A percentile compares a stretch with the other conserved stretches of the same genome.
Evolutionary conservation across 2,888 invertebrate genomes (phyloP).

Genomic region (Drosophila mettleri): DNA sequence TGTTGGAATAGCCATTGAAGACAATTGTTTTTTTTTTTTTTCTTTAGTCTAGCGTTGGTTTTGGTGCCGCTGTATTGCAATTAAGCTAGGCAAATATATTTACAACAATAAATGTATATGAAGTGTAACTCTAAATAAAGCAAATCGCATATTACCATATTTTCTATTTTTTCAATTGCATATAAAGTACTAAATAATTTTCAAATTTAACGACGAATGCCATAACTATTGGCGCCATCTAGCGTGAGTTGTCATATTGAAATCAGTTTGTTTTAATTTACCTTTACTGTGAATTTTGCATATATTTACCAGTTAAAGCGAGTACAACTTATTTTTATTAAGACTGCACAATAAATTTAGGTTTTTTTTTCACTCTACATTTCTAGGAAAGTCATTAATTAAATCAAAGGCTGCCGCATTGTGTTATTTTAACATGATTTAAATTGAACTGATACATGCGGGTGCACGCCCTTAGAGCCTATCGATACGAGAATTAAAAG

Average conservation of each 20-base stretch:
- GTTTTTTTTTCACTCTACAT: no score
- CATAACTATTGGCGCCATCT: background rate
- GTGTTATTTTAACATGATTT: background rate
- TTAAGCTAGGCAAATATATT: conserved; percentile 26
- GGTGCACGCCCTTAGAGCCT: background rate
- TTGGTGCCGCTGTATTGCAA: conserved; percentile 39
- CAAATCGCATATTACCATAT: background rate
- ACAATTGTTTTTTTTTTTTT: conserved; percentile 6
- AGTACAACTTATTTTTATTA: background rate
- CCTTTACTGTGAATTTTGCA: background rate
- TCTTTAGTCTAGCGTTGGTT: no score
- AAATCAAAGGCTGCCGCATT: background rate
- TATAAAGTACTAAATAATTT: background rate
- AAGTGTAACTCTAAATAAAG: conserved; percentile 37
- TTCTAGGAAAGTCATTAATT: no score
- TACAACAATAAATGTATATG: conserved; percentile 18
- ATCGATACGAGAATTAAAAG: background rate
- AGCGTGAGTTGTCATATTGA: background rate
- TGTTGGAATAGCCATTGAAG: background rate
- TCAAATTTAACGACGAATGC: background rate
- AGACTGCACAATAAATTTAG: no score
- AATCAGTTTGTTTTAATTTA: background rate
- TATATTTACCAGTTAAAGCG: background rate
- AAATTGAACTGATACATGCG: background rate
- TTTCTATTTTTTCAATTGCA: background rate